A percentile compares a stretch with the other conserved stretches of the same genome.
Conservation (phyloP, 64 coral and sea anemone species). For the Astreopora myriophthalma region DNA sequence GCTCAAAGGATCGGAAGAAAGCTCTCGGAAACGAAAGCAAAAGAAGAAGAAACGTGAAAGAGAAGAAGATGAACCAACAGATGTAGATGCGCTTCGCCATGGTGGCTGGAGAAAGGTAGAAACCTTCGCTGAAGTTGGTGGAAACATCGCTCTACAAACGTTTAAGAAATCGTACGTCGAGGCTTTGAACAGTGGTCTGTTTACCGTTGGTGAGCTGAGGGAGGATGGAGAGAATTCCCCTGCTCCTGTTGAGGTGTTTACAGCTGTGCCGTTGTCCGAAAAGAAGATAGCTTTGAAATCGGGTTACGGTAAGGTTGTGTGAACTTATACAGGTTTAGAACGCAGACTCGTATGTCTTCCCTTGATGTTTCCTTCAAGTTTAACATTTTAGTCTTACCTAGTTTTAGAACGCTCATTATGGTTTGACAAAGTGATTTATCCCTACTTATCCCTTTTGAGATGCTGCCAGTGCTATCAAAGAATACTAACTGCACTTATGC, state of each 20-base stretch:
- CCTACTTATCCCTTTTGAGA: too few relatives aligned
- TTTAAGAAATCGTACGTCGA: slow-evolving; percentile 75
- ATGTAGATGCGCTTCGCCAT: slow-evolving; percentile 81
- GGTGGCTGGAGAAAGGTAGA: slow-evolving; percentile 95
- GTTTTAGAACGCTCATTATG: too few relatives aligned
- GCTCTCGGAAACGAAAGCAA: slow-evolving; percentile 82
- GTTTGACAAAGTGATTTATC: too few relatives aligned
- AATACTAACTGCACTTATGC: too few relatives aligned
- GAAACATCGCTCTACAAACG: slow-evolving; percentile 88
- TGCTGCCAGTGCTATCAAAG: too few relatives aligned
- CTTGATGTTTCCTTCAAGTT: too few relatives aligned
- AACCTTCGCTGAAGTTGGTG: slow-evolving; percentile 54
- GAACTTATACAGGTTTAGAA: background rate
- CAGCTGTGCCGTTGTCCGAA: slow-evolving; percentile 83
- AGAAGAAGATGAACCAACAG: slow-evolving; percentile 71
- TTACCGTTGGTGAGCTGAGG: slow-evolving; percentile 73
- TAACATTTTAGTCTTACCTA: too few relatives aligned
- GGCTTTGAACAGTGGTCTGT: slow-evolving; percentile 80
- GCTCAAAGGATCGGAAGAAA: slow-evolving; percentile 79
- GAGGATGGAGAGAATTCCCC: slow-evolving; percentile 95
- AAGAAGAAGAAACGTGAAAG: slow-evolving; percentile 89
- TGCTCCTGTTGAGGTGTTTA: slow-evolving; percentile 91
- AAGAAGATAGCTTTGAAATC: slow-evolving; percentile 93
- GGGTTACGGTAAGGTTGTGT: slow-evolving; percentile 78
- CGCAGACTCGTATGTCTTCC: too few relatives aligned